These are phyloP conservation scores for Paracentrotus lividus DNA, from an alignment of 53 echinoderm and acorn worm species.

Conservation along the genomic window DNA sequence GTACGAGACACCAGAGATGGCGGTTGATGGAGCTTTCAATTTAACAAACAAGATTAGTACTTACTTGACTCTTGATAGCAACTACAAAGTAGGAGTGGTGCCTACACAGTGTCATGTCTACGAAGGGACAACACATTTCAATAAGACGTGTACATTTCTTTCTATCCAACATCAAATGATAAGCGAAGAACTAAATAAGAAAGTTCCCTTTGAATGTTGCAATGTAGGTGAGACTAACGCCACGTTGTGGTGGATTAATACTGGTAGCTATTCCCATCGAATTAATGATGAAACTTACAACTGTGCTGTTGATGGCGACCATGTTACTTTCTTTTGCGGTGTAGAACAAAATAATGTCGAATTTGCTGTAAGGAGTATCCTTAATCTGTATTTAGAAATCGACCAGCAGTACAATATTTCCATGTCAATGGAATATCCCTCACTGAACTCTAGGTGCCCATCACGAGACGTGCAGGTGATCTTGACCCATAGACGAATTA, in stretches of 20 bases:
- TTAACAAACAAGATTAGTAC: not conserved
- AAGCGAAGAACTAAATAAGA: not conserved
- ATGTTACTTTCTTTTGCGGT: not conserved
- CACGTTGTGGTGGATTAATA: not conserved
- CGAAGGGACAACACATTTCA: too few relatives aligned
- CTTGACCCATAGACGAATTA: too few relatives aligned
- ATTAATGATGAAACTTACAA: not conserved
- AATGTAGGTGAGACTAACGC: not conserved
- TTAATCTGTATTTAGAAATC: not conserved
- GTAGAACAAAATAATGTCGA: not conserved
- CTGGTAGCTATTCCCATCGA: not conserved
- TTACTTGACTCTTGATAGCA: not conserved
- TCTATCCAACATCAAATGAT: not conserved
- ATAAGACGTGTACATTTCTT: not conserved
- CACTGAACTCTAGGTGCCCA: too few relatives aligned
- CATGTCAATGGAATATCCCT: too few relatives aligned
- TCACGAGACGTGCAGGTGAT: too few relatives aligned
- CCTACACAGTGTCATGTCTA: not conserved
- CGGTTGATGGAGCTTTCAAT: not conserved
- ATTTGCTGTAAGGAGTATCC: not conserved
- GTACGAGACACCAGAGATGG: not conserved
- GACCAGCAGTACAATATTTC: not conserved
- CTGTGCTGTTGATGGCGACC: not conserved
- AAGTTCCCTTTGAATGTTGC: not conserved
- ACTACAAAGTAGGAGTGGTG: not conserved